Percentiles rank a stretch among this genome's conserved stretches.
Conservation (phyloP, 2,888 invertebrate genomes). For the Leptogaster cylindrica region DNA sequence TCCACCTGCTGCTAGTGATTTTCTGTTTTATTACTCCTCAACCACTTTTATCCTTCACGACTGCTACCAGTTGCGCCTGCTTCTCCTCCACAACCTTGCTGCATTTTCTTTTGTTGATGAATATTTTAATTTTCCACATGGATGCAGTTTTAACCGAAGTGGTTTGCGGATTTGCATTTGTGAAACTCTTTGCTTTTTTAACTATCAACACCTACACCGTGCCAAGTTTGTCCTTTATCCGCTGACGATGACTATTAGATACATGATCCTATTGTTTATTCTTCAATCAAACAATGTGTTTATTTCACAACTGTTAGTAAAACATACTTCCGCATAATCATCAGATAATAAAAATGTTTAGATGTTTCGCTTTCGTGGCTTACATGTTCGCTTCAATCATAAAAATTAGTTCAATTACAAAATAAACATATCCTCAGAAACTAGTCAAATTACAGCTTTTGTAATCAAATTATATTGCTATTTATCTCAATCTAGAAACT, state of each 20-base stretch:
- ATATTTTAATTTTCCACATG: conserved; percentile 1
- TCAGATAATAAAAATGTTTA: background rate
- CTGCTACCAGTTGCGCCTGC: conserved; percentile 1
- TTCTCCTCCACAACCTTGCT: background rate
- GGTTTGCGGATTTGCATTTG: background rate
- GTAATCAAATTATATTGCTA: background rate
- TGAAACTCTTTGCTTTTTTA: background rate
- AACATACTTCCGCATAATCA: no score
- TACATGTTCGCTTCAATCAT: conserved; percentile 14
- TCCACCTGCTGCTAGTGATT: no score
- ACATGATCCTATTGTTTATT: no score
- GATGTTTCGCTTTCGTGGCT: conserved; percentile 8
- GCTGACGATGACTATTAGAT: background rate
- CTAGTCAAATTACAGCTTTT: background rate
- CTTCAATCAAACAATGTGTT: no score
- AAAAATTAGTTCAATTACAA: background rate
- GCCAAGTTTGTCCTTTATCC: conserved; percentile 18
- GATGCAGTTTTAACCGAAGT: background rate
- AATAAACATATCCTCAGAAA: background rate
- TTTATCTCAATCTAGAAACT: background rate
- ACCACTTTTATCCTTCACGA: background rate
- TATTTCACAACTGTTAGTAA: conserved; percentile 11
- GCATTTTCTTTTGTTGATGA: background rate
- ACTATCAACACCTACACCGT: background rate
- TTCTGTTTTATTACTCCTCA: no score